phyloP scores from a whole-genome alignment of 1,140 invertebrate genomes.

The Heterodera schachtii region DNA sequence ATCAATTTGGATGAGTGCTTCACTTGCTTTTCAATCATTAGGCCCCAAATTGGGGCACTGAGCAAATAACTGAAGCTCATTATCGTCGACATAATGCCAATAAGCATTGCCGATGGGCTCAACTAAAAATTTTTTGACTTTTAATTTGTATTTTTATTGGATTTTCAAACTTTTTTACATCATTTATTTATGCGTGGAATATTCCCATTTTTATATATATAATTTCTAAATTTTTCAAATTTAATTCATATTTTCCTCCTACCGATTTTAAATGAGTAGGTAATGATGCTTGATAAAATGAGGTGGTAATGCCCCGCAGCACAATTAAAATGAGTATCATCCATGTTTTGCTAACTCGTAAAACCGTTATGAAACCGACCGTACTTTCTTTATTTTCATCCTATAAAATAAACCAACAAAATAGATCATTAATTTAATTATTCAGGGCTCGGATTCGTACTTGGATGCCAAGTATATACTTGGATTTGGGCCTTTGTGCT shows the following conservation, averaged over 20 bases:
- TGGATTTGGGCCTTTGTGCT: too few species aligned
- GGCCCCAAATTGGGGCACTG: slow-evolving; percentile 19
- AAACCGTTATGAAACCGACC: slow-evolving; percentile 2
- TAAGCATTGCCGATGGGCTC: slow-evolving; percentile 8
- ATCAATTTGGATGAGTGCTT: slow-evolving; percentile 16
- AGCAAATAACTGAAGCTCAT: slow-evolving; percentile 26
- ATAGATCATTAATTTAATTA: too few species aligned
- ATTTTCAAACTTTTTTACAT: too few species aligned
- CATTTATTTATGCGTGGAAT: not conserved
- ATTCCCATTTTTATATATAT: too few species aligned
- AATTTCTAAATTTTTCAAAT: not conserved
- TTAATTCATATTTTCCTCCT: not conserved
- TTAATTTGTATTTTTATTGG: not conserved
- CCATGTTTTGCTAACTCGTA: slow-evolving; percentile 11
- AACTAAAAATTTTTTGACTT: slow-evolving; percentile 8
- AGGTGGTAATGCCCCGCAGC: slow-evolving; percentile 19
- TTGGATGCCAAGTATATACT: too few species aligned
- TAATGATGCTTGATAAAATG: slow-evolving; percentile 20
- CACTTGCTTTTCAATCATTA: slow-evolving; percentile 10
- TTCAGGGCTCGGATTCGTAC: too few species aligned
- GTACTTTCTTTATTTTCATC: not conserved
- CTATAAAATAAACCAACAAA: not conserved
- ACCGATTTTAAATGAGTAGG: slow-evolving; percentile 28
- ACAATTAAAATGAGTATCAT: slow-evolving; percentile 1
- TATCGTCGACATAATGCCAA: slow-evolving; percentile 19